Percentiles rank a stretch among this genome's conserved stretches.
Evolutionary conservation across 2,797 vertebrate species (phyloP).

Genomic region (Hippocampus kuda): DNA sequence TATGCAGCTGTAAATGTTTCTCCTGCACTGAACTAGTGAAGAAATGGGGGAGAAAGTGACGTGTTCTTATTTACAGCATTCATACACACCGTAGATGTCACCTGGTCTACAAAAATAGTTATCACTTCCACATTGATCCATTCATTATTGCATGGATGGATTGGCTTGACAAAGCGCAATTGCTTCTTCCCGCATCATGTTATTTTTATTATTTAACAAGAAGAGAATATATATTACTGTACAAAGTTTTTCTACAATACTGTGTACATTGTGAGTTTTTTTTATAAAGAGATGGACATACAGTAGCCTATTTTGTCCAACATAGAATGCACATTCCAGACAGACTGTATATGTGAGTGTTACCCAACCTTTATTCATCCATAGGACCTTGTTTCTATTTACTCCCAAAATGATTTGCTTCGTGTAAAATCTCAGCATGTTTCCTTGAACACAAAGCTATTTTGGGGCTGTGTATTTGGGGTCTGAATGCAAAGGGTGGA

Average conservation of each 20-base stretch:
- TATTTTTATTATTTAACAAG: background rate
- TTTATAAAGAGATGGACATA: background rate
- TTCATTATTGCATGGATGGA: background rate
- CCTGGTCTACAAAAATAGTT: conserved; percentile 13
- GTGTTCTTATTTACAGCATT: conserved; percentile 13
- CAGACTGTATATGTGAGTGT: background rate
- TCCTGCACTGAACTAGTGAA: conserved; percentile 35
- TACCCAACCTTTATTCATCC: no score
- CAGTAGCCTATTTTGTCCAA: background rate
- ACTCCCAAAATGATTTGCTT: no score
- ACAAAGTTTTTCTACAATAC: background rate
- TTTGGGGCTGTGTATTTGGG: no score
- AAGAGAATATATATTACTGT: background rate
- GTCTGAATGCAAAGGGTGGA: no score
- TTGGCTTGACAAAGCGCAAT: background rate
- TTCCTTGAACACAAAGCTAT: no score
- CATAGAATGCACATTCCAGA: background rate
- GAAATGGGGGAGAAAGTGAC: conserved; percentile 16
- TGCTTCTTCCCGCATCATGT: background rate
- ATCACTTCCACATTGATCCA: background rate
- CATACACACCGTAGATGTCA: conserved; percentile 11
- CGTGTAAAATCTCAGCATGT: no score
- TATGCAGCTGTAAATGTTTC: conserved; percentile 45
- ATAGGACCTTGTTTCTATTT: no score
- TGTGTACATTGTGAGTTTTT: background rate